Evolutionary conservation across 2,113 vertebrate genomes (phyloP).

Genomic region (Tychaedon coryphoeus): DNA sequence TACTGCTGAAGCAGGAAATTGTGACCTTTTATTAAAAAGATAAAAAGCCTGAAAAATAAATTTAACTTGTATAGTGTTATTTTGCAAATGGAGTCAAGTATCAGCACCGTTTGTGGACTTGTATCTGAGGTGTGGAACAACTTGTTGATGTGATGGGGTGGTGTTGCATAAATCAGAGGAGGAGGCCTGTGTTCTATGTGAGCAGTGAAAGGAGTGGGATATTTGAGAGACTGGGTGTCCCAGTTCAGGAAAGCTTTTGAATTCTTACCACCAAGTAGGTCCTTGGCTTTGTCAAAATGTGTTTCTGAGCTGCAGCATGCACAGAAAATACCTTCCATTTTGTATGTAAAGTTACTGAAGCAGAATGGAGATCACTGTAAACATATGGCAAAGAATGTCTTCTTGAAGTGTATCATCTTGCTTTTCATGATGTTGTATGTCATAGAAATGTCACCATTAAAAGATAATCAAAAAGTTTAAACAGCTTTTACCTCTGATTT

Average conservation of each 20-base stretch:
- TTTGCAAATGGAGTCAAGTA: constrained; percentile 13
- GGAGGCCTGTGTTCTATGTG: background rate
- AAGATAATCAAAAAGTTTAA: background rate
- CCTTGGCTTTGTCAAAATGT: background rate
- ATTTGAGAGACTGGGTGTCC: background rate
- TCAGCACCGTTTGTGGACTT: background rate
- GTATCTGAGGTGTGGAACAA: background rate
- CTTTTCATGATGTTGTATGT: background rate
- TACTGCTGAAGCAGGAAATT: constrained; percentile 46
- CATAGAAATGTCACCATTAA: background rate
- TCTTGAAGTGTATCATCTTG: background rate
- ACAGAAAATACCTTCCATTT: background rate
- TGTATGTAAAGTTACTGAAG: background rate
- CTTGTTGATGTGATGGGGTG: background rate
- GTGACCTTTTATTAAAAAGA: constrained; percentile 36
- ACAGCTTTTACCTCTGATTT: background rate
- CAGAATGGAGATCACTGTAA: background rate
- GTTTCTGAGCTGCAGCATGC: background rate
- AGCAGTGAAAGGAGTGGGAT: background rate
- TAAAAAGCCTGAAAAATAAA: constrained; percentile 17
- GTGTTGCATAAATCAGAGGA: background rate
- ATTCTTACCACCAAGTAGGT: background rate
- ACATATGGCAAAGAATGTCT: background rate
- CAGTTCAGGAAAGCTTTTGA: background rate
- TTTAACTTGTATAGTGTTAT: background rate